A percentile compares a stretch with the other conserved stretches of the same genome.
phyloP scores from a whole-genome alignment of 2,797 vertebrate species.

The Gila robusta region DNA sequence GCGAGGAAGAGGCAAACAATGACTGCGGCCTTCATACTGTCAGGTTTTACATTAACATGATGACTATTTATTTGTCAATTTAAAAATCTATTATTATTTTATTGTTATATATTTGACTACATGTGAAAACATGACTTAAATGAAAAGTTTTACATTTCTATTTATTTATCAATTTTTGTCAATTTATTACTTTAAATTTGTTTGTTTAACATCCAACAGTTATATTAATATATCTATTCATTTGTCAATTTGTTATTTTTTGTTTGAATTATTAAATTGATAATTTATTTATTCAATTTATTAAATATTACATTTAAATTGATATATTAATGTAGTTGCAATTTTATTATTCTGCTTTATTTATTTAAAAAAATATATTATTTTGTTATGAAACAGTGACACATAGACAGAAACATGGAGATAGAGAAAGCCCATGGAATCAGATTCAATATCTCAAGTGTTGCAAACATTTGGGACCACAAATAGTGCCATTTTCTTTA shows the following conservation, averaged over 20 bases:
- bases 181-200: neutral
- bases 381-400: neutral
- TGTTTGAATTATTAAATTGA: neutral
- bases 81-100: neutral
- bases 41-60: neutral
- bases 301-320: neutral
- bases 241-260: neutral
- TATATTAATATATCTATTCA: neutral
- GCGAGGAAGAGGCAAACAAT: slow-evolving; percentile 36
- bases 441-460: neutral
- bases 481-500: neutral
- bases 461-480: neutral
- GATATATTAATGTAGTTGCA: neutral
- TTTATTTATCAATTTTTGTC: neutral
- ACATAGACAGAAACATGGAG: neutral
- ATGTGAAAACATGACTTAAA: neutral
- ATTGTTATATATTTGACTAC: neutral
- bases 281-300: no score
- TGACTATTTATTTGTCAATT: neutral
- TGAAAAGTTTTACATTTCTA: neutral
- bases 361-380: no score
- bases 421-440: neutral
- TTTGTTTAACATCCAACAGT: no score
- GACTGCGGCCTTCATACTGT: neutral
- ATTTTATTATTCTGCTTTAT: neutral